These are phyloP conservation scores for Chloromyia formosa DNA, from an alignment of 2,888 invertebrate genomes.

Conservation along the genomic window DNA sequence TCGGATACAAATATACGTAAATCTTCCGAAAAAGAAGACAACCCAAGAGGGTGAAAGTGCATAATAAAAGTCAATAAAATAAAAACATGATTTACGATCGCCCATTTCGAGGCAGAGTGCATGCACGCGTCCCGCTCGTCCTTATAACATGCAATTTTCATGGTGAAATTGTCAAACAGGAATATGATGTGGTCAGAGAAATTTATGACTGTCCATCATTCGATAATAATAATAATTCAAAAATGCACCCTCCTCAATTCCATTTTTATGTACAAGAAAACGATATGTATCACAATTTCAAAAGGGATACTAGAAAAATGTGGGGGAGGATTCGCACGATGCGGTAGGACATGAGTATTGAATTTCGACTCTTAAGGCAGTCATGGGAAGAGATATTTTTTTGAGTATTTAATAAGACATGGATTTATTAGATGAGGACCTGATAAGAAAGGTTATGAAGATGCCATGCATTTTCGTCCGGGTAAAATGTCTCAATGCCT, in stretches of 20 bases:
- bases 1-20: no score
- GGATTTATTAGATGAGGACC: background rate
- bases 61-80: conserved; percentile 6
- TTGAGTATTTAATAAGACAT: background rate
- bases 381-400: background rate
- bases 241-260: conserved; percentile 9
- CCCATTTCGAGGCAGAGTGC: background rate
- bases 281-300: background rate
- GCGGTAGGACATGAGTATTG: background rate
- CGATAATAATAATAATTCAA: conserved; percentile 24
- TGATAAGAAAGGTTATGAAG: no score
- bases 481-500: no score
- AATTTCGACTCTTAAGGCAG: background rate
- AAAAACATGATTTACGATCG: conserved; percentile 10
- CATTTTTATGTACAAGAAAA: background rate
- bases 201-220: conserved; percentile 32
- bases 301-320: background rate
- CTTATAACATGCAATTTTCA: conserved; percentile 3
- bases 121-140: background rate
- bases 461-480: no score
- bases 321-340: background rate
- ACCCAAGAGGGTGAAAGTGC: background rate
- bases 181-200: conserved; percentile 17
- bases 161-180: background rate
- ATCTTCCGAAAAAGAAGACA: no score